phyloP scores from a whole-genome alignment of 1,140 invertebrate genomes.

The Planococcus citri region DNA sequence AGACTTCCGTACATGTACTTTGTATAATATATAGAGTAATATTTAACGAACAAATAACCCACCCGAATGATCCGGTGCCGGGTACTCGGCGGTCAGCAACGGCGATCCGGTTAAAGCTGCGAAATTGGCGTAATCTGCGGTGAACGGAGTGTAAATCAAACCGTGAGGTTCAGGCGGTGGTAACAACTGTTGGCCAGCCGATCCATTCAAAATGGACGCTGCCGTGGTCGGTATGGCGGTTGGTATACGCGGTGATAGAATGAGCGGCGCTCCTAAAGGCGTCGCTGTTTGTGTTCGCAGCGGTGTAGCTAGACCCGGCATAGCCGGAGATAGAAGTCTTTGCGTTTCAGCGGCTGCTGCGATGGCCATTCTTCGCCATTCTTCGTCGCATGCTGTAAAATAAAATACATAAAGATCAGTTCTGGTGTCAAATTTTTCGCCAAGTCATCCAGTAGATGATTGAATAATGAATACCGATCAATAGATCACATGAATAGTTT shows the following conservation, averaged over 20 bases:
- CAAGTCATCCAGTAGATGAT: no score
- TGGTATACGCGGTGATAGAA: slow-evolving; percentile 72
- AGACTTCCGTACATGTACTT: no score
- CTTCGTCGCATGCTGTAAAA: slow-evolving; percentile 52
- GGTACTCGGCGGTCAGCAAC: slow-evolving; percentile 70
- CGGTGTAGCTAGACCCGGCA: slow-evolving; percentile 44
- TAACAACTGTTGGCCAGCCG: slow-evolving; percentile 47
- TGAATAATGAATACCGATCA: no score
- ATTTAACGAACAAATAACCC: slow-evolving; percentile 70
- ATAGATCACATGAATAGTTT: no score
- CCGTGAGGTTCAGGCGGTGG: slow-evolving; percentile 48
- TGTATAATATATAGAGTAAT: no score
- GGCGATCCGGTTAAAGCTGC: slow-evolving; percentile 68
- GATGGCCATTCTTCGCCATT: slow-evolving; percentile 63
- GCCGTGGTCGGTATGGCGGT: slow-evolving; percentile 54
- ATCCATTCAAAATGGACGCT: slow-evolving; percentile 54
- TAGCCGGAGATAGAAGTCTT: slow-evolving; percentile 52
- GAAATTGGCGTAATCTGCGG: slow-evolving; percentile 73
- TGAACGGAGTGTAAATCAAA: slow-evolving; percentile 66
- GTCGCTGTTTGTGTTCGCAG: slow-evolving; percentile 49
- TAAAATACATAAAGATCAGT: neutral
- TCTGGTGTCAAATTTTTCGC: no score
- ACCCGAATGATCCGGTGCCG: slow-evolving; percentile 77
- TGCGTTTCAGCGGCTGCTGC: slow-evolving; percentile 57
- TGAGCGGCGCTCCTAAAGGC: slow-evolving; percentile 68